phyloP scores from a whole-genome alignment of 2,888 invertebrate species.

The Limnephilus lunatus region DNA sequence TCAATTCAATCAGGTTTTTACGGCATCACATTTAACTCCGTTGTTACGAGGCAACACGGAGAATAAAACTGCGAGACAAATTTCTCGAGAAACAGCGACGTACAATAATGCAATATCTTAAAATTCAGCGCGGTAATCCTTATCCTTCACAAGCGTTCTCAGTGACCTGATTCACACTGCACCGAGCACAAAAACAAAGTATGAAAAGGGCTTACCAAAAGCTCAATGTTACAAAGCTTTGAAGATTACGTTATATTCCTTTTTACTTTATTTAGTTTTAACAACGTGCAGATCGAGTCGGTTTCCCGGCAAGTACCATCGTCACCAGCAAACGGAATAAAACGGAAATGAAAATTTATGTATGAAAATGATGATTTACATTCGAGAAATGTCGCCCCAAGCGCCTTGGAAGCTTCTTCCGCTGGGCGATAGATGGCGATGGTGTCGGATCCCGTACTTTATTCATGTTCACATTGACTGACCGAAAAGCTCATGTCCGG shows the following conservation, averaged over 20 bases:
- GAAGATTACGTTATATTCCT: not conserved
- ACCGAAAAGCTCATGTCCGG: constrained; percentile 35
- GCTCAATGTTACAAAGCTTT: not conserved
- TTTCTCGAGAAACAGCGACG: constrained; percentile 17
- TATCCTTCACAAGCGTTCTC: constrained; percentile 18
- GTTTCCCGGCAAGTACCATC: not conserved
- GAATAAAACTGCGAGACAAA: constrained; percentile 7
- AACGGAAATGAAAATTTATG: constrained; percentile 65
- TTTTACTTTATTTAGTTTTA: not conserved
- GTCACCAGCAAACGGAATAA: constrained; percentile 57
- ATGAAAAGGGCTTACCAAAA: not conserved
- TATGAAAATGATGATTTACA: constrained; percentile 64
- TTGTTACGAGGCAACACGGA: constrained; percentile 6
- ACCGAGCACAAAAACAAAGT: not conserved
- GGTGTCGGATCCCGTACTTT: constrained; percentile 28
- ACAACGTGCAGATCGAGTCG: not conserved
- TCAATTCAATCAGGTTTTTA: constrained; percentile 27
- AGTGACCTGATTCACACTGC: constrained; percentile 10
- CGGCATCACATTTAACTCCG: not conserved
- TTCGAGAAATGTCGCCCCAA: constrained; percentile 39
- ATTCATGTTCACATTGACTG: constrained; percentile 46
- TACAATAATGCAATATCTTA: constrained; percentile 35
- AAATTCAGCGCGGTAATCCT: constrained; percentile 44
- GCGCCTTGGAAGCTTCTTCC: not conserved
- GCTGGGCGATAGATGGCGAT: not conserved